Percentiles rank a stretch among this genome's conserved stretches.
Evolutionary conservation across 92 coral and sea anemone genomes (phyloP).

Genomic region (Chrysogorgia sp.): DNA sequence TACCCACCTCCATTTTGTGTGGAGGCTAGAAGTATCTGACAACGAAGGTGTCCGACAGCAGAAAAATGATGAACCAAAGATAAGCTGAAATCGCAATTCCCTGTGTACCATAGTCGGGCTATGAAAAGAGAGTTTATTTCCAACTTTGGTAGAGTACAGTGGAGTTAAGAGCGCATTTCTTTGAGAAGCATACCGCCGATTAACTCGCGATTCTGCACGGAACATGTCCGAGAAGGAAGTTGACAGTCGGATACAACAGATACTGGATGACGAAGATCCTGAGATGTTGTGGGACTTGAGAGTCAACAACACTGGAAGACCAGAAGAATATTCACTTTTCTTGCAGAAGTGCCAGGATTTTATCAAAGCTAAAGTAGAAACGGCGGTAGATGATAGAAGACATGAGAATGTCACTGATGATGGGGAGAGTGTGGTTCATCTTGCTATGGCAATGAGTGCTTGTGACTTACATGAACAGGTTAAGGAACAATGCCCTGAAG

Average conservation of each 20-base stretch:
- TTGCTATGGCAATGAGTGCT: constrained; percentile 35
- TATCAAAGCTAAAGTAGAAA: constrained; percentile 38
- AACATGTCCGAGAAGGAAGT: constrained; percentile 50
- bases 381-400: constrained; percentile 27
- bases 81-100: constrained; percentile 37
- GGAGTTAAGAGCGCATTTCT: constrained; percentile 45
- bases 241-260: constrained; percentile 42
- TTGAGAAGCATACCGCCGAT: constrained; percentile 58
- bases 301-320: constrained; percentile 51
- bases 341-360: constrained; percentile 53
- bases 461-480: constrained; percentile 48
- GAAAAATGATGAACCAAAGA: constrained; percentile 42
- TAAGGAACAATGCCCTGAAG: constrained; percentile 49
- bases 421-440: constrained; percentile 32
- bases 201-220: constrained; percentile 49
- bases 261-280: constrained; percentile 49
- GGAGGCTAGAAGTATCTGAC: constrained; percentile 47
- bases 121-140: constrained; percentile 51
- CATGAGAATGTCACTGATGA: constrained; percentile 20
- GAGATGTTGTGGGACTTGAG: constrained; percentile 52
- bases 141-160: constrained; percentile 37
- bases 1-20: constrained; percentile 51
- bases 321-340: constrained; percentile 43
- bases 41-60: constrained; percentile 29
- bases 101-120: constrained; percentile 46